Conservation (phyloP, 2,113 vertebrate genomes). For the Eleginops maclovinus region DNA sequence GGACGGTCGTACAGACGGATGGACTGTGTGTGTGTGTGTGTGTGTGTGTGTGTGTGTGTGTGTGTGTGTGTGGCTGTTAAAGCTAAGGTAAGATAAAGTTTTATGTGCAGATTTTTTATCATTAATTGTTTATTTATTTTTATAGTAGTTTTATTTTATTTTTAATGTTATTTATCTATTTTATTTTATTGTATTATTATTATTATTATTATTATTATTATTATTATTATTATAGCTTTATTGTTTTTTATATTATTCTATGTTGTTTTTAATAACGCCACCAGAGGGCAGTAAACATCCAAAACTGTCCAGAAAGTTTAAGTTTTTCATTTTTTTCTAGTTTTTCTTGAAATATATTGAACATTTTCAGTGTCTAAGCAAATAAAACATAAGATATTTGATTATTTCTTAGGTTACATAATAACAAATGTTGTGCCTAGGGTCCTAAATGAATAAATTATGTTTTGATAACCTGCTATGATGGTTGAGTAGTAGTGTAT, state of each 20-base stretch:
- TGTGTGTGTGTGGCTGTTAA: background rate
- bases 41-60: background rate
- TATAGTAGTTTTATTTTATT: background rate
- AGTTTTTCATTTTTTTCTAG: no score
- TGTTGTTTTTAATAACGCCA: background rate
- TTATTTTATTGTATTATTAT: background rate
- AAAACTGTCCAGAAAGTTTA: background rate
- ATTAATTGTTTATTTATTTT: background rate
- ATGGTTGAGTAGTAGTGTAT: no score
- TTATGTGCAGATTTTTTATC: background rate
- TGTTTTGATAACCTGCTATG: no score
- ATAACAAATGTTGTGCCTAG: no score
- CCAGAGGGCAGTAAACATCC: slow-evolving; percentile 49
- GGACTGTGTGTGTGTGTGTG: no score
- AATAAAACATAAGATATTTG: background rate
- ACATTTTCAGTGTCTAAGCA: background rate
- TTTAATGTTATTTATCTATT: background rate
- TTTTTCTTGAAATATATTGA: no score
- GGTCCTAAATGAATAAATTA: no score
- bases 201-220: accelerated
- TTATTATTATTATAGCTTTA: no score
- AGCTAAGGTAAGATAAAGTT: background rate
- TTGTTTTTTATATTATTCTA: background rate
- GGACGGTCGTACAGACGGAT: no score
- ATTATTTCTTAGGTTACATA: background rate